Base-by-base conservation (phyloP, 2,797 vertebrate species). In the Sebastes umbrosus region DNA sequence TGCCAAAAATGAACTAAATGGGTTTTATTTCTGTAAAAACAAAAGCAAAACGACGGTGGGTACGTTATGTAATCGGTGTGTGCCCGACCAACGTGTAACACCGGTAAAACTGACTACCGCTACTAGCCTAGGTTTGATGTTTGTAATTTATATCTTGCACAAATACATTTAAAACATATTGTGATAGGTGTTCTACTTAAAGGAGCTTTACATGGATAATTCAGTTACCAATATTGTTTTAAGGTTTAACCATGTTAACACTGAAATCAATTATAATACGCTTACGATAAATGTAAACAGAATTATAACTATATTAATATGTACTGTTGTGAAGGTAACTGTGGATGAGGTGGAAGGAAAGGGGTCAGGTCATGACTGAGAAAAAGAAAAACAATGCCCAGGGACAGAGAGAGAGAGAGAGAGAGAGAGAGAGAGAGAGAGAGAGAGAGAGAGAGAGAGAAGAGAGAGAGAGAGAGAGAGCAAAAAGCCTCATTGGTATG, bases 401-500 rank as follows among this genome's bases (percentile, higher is more conserved):
- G 25, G 6, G 13, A 36, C 1, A 36, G 34, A 4, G 34, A 8
- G 7, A 46, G 6, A 8, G 7, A 46, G 6, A 46, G 43, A 50
- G 16, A 50, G 2, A 43, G 29, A 31, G 29, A 31, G 29, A 31
- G 29, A 31, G 7, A 31, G 7, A 31, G 39, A 46, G 43, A 18
- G 6, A 39, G 12, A 73, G 25, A 6, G 13, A 46, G 29, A 50
- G 18, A 50, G 50, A 36, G 34, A 12, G 34, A 8, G 6, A 46
- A 31, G 39, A 43, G 43, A 16, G 14, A 36, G 12, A 73, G 25
- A 6, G 16, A 36, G 29, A 50, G 18, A 50, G 50, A 4, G 5
- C 32, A 73, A 75, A 73, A 69, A 63, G 29, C 29, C 57, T 78
- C 77, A 62, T 81, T 85, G 69, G 34, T 82, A 67, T 89, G 77